Evolutionary conservation across 1,140 invertebrate genomes (phyloP).

Genomic region (Metopolophium dirhodum): DNA sequence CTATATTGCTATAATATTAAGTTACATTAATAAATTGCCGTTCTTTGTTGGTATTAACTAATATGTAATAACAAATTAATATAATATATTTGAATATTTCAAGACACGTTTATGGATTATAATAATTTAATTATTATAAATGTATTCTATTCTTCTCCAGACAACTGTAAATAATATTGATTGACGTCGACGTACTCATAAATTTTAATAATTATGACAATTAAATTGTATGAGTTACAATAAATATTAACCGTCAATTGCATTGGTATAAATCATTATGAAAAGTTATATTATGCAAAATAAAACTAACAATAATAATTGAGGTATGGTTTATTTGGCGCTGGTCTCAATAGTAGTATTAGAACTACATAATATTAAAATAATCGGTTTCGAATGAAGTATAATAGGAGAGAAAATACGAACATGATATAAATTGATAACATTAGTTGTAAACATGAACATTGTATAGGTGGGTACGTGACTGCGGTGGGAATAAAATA

Average conservation of each 20-base stretch:
- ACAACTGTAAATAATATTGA: neutral
- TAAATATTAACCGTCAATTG: neutral
- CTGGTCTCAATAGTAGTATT: neutral
- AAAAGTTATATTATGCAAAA: neutral
- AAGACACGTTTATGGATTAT: neutral
- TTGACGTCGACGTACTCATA: neutral
- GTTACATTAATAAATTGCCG: too few species aligned
- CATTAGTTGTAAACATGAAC: neutral
- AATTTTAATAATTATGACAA: neutral
- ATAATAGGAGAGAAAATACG: neutral
- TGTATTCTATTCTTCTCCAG: neutral
- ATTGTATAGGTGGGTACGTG: neutral
- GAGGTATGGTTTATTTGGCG: neutral
- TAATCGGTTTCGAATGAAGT: neutral
- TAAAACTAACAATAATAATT: neutral
- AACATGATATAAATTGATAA: neutral
- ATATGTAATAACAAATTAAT: neutral
- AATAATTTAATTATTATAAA: neutral
- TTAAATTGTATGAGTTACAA: neutral
- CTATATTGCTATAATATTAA: too few species aligned
- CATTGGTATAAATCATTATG: neutral
- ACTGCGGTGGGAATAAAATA: neutral
- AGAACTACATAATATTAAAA: neutral
- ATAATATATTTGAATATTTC: neutral
- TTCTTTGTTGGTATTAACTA: neutral